Percentiles rank a stretch among this genome's conserved stretches.
Evolutionary conservation across 2,888 invertebrate genomes (phyloP).

Genomic region (Dilophus febrilis): DNA sequence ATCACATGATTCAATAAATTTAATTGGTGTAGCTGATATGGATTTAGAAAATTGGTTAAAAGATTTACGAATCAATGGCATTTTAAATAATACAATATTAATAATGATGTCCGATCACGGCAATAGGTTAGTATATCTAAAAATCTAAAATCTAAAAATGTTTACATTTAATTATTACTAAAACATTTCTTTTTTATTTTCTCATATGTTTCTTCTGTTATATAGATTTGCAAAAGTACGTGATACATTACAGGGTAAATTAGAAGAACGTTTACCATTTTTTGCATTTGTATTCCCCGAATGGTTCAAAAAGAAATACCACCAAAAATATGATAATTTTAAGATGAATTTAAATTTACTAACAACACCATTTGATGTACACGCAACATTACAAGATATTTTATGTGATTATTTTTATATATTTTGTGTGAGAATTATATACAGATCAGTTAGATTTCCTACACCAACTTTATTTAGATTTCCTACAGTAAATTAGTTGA

Average conservation of each 20-base stretch:
- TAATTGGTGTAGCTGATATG: constrained; percentile 58
- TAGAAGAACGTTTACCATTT: constrained; percentile 80
- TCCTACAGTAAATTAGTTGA: too few species aligned
- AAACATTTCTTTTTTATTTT: background rate
- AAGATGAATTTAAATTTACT: constrained; percentile 47
- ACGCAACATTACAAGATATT: constrained; percentile 59
- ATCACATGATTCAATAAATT: constrained; percentile 72
- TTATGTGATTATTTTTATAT: constrained; percentile 15
- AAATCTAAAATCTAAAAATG: background rate
- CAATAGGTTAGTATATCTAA: constrained; percentile 38
- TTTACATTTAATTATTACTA: background rate
- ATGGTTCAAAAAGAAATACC: constrained; percentile 43
- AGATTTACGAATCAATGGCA: constrained; percentile 38
- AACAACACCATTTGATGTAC: constrained; percentile 78
- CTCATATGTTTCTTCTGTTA: background rate
- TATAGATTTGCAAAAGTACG: constrained; percentile 62
- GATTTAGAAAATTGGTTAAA: constrained; percentile 51
- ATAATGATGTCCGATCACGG: constrained; percentile 92
- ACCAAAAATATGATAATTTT: constrained; percentile 41
- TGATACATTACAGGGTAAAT: constrained; percentile 75
- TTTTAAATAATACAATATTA: constrained; percentile 62
- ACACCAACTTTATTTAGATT: too few species aligned
- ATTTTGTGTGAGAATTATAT: too few species aligned
- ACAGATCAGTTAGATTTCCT: too few species aligned
- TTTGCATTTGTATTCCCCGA: constrained; percentile 64